Conservation (phyloP, 2,797 vertebrate genomes). For the Sebastes dallii region DNA sequence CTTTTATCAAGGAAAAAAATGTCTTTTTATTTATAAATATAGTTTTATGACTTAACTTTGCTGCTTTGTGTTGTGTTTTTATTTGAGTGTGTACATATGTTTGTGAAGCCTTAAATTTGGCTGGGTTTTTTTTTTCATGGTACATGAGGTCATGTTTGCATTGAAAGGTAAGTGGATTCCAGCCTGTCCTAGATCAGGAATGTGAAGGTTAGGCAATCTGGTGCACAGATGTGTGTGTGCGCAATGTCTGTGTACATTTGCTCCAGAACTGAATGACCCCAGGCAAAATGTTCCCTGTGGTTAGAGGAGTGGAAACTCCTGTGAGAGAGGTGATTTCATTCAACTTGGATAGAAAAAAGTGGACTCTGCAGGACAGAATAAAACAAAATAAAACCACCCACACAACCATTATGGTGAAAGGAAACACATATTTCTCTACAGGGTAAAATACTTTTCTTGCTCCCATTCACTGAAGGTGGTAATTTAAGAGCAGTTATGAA, state of each 20-base stretch:
- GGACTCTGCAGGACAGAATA: neutral
- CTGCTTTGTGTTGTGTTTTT: slow-evolving; percentile 31
- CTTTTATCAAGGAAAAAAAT: slow-evolving; percentile 80
- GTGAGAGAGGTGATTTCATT: neutral
- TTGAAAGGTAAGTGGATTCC: slow-evolving; percentile 57
- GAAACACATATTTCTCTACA: neutral
- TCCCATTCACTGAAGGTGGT: neutral
- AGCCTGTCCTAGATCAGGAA: slow-evolving; percentile 56
- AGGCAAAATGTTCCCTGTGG: slow-evolving; percentile 35
- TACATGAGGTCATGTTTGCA: slow-evolving; percentile 59
- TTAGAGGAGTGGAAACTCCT: neutral
- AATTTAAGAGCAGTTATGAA: neutral
- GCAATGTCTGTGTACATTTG: slow-evolving; percentile 25
- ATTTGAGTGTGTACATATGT: slow-evolving; percentile 8
- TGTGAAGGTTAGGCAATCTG: slow-evolving; percentile 67
- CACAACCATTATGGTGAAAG: neutral
- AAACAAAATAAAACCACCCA: slow-evolving; percentile 27
- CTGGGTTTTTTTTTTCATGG: neutral
- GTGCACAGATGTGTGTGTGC: slow-evolving; percentile 60
- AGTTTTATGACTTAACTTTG: slow-evolving; percentile 86
- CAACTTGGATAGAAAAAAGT: neutral
- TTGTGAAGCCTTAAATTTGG: neutral
- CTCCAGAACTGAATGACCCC: slow-evolving; percentile 38
- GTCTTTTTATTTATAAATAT: slow-evolving; percentile 90
- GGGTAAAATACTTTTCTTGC: neutral